A percentile compares a stretch with the other conserved stretches of the same genome.
phyloP scores from a whole-genome alignment of 1,140 invertebrate species.

The Tetragonula clypearis region DNA sequence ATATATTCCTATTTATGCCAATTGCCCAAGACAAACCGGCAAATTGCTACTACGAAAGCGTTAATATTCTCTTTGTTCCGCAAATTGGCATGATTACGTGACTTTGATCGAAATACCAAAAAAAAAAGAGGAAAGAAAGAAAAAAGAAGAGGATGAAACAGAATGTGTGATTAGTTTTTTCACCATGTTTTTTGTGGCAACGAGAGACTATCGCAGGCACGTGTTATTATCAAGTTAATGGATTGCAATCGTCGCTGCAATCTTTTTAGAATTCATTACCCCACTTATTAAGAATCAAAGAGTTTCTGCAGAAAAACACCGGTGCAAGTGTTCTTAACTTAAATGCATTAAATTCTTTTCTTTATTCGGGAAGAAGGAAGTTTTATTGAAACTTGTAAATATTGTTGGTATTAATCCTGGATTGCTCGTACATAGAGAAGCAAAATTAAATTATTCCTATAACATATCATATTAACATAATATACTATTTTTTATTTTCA shows the following conservation, averaged over 20 bases:
- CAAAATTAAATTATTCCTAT: no score
- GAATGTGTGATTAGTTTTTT: background rate
- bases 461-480: no score
- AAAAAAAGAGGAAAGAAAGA: background rate
- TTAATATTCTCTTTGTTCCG: conserved; percentile 1
- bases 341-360: no score
- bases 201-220: background rate
- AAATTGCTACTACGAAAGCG: background rate
- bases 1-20: background rate
- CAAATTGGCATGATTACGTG: conserved; percentile 1
- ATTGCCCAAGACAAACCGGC: background rate
- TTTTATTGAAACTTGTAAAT: no score
- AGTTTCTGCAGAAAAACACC: no score
- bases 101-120: background rate
- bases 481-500: no score
- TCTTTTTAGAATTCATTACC: background rate
- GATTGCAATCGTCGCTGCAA: background rate
- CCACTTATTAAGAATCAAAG: background rate
- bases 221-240: background rate
- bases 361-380: no score
- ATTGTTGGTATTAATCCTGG: no score
- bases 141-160: no score
- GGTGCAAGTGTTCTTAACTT: no score
- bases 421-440: no score
- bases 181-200: no score